Percentiles rank a stretch among this genome's conserved stretches.
These are phyloP conservation scores for Motacilla alba DNA, from an alignment of 2,113 vertebrate genomes.

Conservation along the genomic window DNA sequence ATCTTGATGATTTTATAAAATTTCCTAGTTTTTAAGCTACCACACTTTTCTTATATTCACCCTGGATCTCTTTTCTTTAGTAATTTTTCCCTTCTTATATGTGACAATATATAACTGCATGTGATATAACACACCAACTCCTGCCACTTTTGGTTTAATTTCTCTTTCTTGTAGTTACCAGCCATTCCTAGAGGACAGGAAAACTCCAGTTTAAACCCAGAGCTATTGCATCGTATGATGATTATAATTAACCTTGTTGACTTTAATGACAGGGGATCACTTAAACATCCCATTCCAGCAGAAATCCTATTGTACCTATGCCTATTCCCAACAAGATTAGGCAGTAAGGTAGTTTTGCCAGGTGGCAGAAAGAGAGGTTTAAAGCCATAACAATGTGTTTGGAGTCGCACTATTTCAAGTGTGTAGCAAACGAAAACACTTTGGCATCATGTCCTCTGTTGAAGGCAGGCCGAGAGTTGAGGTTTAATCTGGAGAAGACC, in stretches of 20 bases:
- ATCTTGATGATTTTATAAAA: neutral
- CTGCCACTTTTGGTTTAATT: neutral
- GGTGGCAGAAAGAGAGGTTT: neutral
- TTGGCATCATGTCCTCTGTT: neutral
- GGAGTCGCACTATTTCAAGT: neutral
- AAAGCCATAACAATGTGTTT: neutral
- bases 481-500: neutral
- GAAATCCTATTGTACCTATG: neutral
- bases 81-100: rapidly evolving
- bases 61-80: neutral
- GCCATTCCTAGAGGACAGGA: neutral
- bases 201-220: neutral
- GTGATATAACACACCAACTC: neutral
- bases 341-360: neutral
- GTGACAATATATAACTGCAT: neutral
- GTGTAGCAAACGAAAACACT: neutral
- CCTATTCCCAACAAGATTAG: neutral
- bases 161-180: neutral
- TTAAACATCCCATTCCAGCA: neutral
- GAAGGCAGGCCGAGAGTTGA: neutral
- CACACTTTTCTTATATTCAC: neutral
- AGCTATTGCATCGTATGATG: neutral
- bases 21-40: neutral
- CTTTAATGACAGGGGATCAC: neutral
- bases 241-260: neutral